phyloP scores from a whole-genome alignment of 2,113 vertebrate genomes.

The Xenotilapia leptura region DNA sequence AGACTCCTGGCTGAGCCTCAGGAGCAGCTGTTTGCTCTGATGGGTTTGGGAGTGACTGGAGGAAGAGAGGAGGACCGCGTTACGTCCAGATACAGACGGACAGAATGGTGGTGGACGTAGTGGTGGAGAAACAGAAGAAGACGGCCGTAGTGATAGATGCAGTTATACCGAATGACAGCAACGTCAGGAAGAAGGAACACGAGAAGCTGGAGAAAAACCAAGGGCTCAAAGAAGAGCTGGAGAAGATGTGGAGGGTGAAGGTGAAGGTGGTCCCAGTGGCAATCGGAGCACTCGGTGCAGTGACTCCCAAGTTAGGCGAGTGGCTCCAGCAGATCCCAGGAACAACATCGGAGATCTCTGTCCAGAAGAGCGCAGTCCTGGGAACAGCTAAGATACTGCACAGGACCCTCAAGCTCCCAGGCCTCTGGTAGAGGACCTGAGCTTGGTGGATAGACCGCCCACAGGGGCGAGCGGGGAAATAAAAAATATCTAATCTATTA shows the following conservation, averaged over 20 bases:
- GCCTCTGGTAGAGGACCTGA: neutral
- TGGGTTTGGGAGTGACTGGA: neutral
- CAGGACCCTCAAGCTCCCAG: neutral
- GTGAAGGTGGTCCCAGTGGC: fast-evolving
- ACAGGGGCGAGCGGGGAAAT: neutral
- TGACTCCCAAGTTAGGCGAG: neutral
- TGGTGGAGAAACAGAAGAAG: neutral
- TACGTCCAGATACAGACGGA: neutral
- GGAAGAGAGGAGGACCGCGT: neutral
- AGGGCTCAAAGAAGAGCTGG: neutral
- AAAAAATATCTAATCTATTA: neutral
- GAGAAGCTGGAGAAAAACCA: neutral
- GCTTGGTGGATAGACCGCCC: neutral
- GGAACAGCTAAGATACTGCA: neutral
- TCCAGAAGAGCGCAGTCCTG: too few species aligned
- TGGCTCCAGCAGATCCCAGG: neutral
- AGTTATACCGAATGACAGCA: neutral
- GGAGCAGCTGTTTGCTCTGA: neutral
- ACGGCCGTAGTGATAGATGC: fast-evolving
- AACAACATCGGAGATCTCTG: neutral
- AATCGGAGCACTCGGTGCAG: fast-evolving
- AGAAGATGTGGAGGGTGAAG: neutral
- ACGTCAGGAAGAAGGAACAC: neutral
- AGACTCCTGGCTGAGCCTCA: neutral
- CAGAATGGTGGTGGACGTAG: neutral